Evolutionary conservation across 2,797 vertebrate genomes (phyloP).

Genomic region (Urosaurus nigricauda): DNA sequence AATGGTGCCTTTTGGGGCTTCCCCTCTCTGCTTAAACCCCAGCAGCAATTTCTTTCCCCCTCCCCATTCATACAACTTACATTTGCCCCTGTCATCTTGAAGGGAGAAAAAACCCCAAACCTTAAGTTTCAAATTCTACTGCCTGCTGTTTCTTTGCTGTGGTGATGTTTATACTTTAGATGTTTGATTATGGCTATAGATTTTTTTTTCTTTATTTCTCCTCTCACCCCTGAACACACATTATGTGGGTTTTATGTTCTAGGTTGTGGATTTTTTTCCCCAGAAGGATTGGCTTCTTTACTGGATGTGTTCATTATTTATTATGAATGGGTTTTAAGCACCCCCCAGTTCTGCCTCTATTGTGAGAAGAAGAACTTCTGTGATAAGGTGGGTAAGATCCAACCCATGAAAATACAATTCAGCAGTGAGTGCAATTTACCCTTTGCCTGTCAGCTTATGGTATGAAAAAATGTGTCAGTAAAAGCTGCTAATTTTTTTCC

Average conservation of each 20-base stretch:
- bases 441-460: conserved; percentile 42
- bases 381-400: conserved; percentile 30
- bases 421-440: conserved; percentile 48
- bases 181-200: conserved; percentile 23
- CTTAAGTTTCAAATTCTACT: conserved; percentile 3
- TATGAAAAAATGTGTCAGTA: conserved; percentile 49
- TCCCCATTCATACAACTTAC: conserved; percentile 2
- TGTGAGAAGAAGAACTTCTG: conserved; percentile 8
- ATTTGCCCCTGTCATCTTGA: conserved; percentile 6
- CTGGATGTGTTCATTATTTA: conserved; percentile 26
- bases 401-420: conserved; percentile 4
- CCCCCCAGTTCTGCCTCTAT: conserved; percentile 10
- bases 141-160: conserved; percentile 33
- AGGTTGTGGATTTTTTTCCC: not conserved
- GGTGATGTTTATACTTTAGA: conserved; percentile 28
- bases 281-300: conserved; percentile 2
- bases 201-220: not conserved
- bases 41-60: not conserved
- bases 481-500: conserved; percentile 47
- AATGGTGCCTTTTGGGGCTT: conserved; percentile 1
- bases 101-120: not conserved
- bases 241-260: conserved; percentile 12
- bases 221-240: conserved; percentile 6
- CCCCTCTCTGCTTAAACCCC: conserved; percentile 3
- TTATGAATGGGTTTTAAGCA: conserved; percentile 25